These are phyloP conservation scores for Pitangus sulphuratus DNA, from an alignment of 2,797 vertebrate genomes.

Conservation along the genomic window DNA sequence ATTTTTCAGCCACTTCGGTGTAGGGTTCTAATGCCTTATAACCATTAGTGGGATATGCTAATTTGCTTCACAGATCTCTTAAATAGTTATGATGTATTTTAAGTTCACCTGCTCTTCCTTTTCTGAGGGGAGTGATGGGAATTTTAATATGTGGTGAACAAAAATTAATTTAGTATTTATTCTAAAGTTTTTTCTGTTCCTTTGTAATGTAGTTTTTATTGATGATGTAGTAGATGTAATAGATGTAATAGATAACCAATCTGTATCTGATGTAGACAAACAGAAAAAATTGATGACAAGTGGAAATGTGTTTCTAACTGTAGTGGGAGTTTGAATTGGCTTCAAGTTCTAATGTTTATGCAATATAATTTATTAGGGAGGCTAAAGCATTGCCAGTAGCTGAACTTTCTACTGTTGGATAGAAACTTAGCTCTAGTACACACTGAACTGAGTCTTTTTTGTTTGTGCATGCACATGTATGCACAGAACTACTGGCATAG, in stretches of 20 bases:
- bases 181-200: background rate
- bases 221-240: too few relatives aligned
- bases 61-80: background rate
- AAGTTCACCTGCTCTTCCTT: background rate
- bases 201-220: background rate
- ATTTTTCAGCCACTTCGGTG: background rate
- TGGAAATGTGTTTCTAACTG: slow-evolving; percentile 54
- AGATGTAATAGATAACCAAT: background rate
- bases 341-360: slow-evolving; percentile 48
- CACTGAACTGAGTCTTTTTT: background rate
- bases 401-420: background rate
- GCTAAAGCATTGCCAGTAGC: background rate
- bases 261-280: slow-evolving; percentile 13
- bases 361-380: slow-evolving; percentile 44
- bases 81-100: background rate
- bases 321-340: slow-evolving; percentile 20
- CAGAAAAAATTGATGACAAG: slow-evolving; percentile 27
- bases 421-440: background rate
- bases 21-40: background rate
- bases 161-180: background rate
- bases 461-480: rapidly evolving
- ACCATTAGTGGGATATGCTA: background rate
- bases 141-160: background rate
- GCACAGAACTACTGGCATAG: background rate
- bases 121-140: background rate